Evolutionary conservation across 2,113 vertebrate species (phyloP).

Genomic region (Semicossyphus pulcher): DNA sequence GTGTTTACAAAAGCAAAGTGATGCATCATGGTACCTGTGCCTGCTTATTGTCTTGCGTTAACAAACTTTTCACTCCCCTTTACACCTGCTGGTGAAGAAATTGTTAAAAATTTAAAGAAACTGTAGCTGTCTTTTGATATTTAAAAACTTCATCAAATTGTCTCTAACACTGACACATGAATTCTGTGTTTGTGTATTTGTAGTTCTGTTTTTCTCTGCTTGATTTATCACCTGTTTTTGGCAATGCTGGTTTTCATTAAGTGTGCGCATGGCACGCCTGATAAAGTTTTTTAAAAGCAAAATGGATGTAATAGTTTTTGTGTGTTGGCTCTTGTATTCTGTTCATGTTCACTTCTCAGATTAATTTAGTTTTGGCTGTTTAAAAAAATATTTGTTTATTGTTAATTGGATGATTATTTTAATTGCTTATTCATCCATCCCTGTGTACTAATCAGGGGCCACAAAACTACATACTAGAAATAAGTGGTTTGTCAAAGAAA

Average conservation of each 20-base stretch:
- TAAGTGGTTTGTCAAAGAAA: no score
- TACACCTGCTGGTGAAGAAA: not conserved
- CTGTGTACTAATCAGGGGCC: no score
- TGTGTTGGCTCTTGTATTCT: not conserved
- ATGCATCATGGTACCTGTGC: not conserved
- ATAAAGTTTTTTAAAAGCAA: constrained; percentile 66
- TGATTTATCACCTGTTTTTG: not conserved
- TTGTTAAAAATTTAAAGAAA: not conserved
- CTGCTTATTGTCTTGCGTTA: not conserved
- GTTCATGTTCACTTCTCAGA: not conserved
- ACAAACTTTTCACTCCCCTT: not conserved
- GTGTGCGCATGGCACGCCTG: constrained; percentile 48
- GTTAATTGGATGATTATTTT: no score
- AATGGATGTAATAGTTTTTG: accelerated
- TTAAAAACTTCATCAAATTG: not conserved
- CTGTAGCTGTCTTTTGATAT: constrained; percentile 1
- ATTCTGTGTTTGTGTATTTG: not conserved
- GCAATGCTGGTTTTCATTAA: constrained; percentile 34
- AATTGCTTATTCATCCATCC: no score
- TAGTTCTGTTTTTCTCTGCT: constrained; percentile 9
- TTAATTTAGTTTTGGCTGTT: no score
- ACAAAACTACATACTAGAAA: no score
- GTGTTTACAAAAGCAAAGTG: not conserved
- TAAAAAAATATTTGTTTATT: no score
- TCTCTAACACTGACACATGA: constrained; percentile 5